Base-by-base conservation (phyloP, 1,140 invertebrate species). In the Hycleus cichorii region DNA sequence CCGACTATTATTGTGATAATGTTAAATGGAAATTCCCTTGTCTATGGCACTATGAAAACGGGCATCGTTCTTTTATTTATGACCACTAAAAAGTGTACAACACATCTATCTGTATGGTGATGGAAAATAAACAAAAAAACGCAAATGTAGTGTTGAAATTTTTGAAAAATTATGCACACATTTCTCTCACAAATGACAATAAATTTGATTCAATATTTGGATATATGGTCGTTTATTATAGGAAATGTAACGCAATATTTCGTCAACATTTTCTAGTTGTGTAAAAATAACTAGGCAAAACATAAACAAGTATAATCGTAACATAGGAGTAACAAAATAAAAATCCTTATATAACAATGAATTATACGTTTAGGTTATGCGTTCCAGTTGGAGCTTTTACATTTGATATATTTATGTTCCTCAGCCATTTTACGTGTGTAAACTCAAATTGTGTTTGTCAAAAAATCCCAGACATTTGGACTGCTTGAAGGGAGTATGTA, bases 391-490 rank as follows among this genome's bases (percentile, higher is more conserved):
- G 47, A 58, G 46, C 56, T 55, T 58, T 58, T 51, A 50, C 51
- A 32, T 47, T 58, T 62, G 56, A 62, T 58, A 57, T 62, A 62
- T 62, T 62, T 62, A 62, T 56, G 58, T 62, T 62, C 58, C 32
- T 32, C 32, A 0, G 32, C 32, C 32, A 56, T 62, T 58, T 38
- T 47, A 49, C 50, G 60, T 47, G 18, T 18, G 50, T 45, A 56
- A 58, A 62, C 58, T 62, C 55, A 62, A 62, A 62, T 62, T 62
- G 56, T 62, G 60, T 58, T 62, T 62, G 60, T 62, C 60, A 62
- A 62, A 62, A 18, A 18, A 18, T 18, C 54, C 59, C 52, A 58
- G 57, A 52, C 45, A 51, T 49, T 51, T 44, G 10, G 46, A 40
- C 51, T 44, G 42, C 46, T 53, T 27, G 26, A 53, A 42, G 51